phyloP scores from a whole-genome alignment of 2,888 invertebrate genomes.

The Eurytoma californica region DNA sequence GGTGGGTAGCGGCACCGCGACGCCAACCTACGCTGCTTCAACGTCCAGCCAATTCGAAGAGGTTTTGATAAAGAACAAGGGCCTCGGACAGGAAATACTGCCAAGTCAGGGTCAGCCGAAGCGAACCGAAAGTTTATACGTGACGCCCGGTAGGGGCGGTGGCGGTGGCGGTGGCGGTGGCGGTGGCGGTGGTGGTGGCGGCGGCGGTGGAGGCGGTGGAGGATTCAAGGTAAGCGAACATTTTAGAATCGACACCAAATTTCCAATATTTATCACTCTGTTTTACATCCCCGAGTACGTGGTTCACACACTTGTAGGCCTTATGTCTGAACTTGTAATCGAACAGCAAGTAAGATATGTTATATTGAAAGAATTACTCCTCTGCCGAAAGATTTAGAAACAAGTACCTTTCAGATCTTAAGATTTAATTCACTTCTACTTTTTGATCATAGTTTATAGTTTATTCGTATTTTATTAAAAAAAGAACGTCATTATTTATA shows the following conservation, averaged over 20 bases:
- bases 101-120: conserved; percentile 92
- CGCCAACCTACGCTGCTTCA: conserved; percentile 77
- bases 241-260: background rate
- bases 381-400: conserved; percentile 19
- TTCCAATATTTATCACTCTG: conserved; percentile 10
- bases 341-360: background rate
- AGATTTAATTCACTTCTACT: background rate
- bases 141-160: conserved; percentile 69
- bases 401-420: conserved; percentile 16
- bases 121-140: conserved; percentile 92
- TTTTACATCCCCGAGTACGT: background rate
- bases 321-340: too few species aligned
- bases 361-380: background rate
- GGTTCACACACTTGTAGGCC: background rate
- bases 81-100: conserved; percentile 91
- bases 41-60: conserved; percentile 84
- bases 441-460: conserved; percentile 18
- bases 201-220: conserved; percentile 68
- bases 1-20: conserved; percentile 77
- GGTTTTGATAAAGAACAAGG: conserved; percentile 86
- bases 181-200: conserved; percentile 64
- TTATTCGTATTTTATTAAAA: background rate
- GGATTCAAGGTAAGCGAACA: conserved; percentile 62
- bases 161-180: conserved; percentile 60
- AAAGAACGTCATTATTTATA: background rate